These are phyloP conservation scores for Phortica okadai DNA, from an alignment of 2,888 invertebrate species.

Conservation along the genomic window DNA sequence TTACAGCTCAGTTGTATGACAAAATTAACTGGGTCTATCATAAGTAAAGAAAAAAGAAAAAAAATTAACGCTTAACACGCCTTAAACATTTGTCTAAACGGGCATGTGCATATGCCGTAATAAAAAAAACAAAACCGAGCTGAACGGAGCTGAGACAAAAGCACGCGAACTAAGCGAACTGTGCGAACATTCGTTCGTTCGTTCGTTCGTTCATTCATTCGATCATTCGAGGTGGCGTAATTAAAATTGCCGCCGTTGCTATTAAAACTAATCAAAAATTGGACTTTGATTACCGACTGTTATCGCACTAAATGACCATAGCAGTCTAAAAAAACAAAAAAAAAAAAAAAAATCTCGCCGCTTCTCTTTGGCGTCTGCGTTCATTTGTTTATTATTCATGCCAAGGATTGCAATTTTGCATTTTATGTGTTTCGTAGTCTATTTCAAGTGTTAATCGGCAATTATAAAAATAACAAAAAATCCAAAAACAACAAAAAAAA, in stretches of 20 bases:
- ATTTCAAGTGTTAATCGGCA: neutral
- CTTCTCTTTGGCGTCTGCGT: too few relatives aligned
- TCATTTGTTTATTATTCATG: neutral
- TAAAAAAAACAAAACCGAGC: neutral
- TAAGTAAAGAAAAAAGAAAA: neutral
- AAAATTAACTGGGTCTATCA: neutral
- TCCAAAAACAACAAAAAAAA: neutral
- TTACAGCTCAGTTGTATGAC: slow-evolving; percentile 27
- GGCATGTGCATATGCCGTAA: neutral
- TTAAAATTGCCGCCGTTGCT: neutral
- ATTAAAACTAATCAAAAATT: neutral
- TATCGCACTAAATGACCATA: neutral
- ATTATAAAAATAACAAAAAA: neutral
- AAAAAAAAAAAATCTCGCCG: neutral
- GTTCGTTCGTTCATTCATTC: neutral
- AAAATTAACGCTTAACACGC: neutral
- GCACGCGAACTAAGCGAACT: neutral
- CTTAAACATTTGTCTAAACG: neutral
- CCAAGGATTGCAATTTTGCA: neutral
- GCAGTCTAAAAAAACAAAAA: neutral
- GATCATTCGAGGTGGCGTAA: neutral
- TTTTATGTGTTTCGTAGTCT: neutral
- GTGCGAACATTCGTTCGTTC: neutral
- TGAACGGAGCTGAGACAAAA: neutral
- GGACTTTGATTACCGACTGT: neutral